A percentile compares a stretch with the other conserved stretches of the same genome.
These are phyloP conservation scores for Trachymyrmex cornetzi DNA, from an alignment of 1,140 invertebrate species.

Conservation along the genomic window DNA sequence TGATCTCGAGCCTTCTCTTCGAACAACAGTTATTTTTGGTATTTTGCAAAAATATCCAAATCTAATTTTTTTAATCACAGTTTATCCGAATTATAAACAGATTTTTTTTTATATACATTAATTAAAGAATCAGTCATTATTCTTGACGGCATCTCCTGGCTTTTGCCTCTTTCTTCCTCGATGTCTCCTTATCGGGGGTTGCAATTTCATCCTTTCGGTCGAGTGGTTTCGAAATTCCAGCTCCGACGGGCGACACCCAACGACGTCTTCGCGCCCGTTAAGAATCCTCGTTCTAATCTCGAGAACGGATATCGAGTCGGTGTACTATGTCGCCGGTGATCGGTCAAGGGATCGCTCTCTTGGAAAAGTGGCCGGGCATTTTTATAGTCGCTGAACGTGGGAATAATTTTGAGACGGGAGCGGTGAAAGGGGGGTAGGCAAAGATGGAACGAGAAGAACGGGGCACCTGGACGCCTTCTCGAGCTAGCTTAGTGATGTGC, in stretches of 20 bases:
- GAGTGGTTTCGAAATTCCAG: constrained; percentile 76
- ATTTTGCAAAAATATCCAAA: background rate
- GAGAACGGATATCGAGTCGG: constrained; percentile 73
- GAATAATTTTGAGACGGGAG: constrained; percentile 80
- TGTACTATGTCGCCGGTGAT: constrained; percentile 75
- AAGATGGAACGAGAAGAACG: constrained; percentile 47
- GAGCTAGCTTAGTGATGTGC: constrained; percentile 67
- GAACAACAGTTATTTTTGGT: background rate
- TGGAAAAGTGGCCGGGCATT: constrained; percentile 75
- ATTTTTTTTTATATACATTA: background rate
- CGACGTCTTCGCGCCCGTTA: constrained; percentile 68
- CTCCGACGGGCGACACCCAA: constrained; percentile 68
- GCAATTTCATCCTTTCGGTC: constrained; percentile 77
- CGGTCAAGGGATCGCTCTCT: constrained; percentile 75
- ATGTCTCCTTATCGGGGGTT: constrained; percentile 46
- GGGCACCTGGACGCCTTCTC: constrained; percentile 68
- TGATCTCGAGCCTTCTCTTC: background rate
- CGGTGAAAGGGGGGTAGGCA: background rate
- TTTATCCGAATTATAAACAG: background rate
- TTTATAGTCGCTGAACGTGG: constrained; percentile 79
- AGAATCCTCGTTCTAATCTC: constrained; percentile 72
- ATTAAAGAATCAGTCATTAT: constrained; percentile 1
- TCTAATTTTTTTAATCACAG: background rate
- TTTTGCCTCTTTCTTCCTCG: constrained; percentile 21
- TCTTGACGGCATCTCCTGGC: background rate